phyloP scores from a whole-genome alignment of 2,888 invertebrate species.

The Drosophila birchii region DNA sequence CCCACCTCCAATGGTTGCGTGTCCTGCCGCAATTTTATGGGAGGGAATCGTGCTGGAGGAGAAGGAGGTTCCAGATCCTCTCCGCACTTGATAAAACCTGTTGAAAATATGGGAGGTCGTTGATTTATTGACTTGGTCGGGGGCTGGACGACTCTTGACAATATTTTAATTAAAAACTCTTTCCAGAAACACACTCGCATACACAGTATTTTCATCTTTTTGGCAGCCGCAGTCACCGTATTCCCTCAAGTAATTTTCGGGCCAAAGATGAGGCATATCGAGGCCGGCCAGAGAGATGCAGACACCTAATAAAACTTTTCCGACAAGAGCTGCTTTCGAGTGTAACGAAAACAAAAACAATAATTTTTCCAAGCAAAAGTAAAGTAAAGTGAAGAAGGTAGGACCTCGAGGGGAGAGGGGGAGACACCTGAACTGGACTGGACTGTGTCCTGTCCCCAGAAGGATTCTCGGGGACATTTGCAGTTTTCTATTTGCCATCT shows the following conservation, averaged over 20 bases:
- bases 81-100: slow-evolving; percentile 68
- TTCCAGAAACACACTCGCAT: slow-evolving; percentile 11
- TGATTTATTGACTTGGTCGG: slow-evolving; percentile 66
- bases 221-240: slow-evolving; percentile 16
- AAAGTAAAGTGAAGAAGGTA: neutral
- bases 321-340: slow-evolving; percentile 64
- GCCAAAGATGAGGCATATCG: slow-evolving; percentile 59
- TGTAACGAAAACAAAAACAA: slow-evolving; percentile 80
- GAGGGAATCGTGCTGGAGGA: neutral
- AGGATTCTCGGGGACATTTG: slow-evolving; percentile 65
- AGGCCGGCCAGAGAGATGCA: slow-evolving; percentile 61
- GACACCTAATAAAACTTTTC: slow-evolving; percentile 81
- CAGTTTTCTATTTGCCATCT: slow-evolving; percentile 71
- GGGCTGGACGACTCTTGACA: slow-evolving; percentile 34
- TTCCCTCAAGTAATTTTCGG: slow-evolving; percentile 73
- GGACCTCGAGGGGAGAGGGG: slow-evolving; percentile 10
- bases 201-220: slow-evolving; percentile 13
- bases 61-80: slow-evolving; percentile 5
- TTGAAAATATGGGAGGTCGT: slow-evolving; percentile 62
- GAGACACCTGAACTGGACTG: slow-evolving; percentile 21
- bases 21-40: slow-evolving; percentile 31
- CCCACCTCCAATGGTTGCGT: slow-evolving; percentile 19
- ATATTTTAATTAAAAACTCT: slow-evolving; percentile 76
- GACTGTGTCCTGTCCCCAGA: slow-evolving; percentile 11
- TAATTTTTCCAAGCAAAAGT: slow-evolving; percentile 69